Conservation (phyloP, 2,797 vertebrate species). For the Fringilla coelebs region DNA sequence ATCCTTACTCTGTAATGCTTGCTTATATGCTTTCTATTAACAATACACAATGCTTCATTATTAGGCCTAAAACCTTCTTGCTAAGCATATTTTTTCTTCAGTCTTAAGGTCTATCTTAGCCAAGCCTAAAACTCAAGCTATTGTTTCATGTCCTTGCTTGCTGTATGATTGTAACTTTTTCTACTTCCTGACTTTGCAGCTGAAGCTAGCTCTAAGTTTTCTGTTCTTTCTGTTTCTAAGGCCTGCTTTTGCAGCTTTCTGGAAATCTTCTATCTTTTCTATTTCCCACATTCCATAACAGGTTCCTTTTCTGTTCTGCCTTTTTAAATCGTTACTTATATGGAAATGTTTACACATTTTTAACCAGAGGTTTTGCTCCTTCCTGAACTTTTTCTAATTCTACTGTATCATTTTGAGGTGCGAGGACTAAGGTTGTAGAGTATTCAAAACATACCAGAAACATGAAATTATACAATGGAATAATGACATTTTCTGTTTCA, state of each 20-base stretch:
- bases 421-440: fast-evolving
- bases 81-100: neutral
- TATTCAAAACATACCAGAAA: neutral
- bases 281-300: neutral
- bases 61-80: neutral
- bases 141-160: neutral
- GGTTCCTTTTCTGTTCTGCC: neutral
- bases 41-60: neutral
- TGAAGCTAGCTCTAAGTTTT: neutral
- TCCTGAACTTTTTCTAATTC: neutral
- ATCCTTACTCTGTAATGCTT: neutral
- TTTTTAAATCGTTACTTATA: neutral
- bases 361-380: neutral
- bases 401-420: neutral
- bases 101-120: neutral
- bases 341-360: neutral
- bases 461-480: neutral
- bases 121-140: neutral
- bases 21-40: neutral
- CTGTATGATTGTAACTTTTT: neutral
- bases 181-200: neutral
- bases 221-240: neutral
- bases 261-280: neutral
- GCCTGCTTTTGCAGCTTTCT: neutral
- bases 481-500: neutral